A percentile compares a stretch with the other conserved stretches of the same genome.
These are phyloP conservation scores for Drosophila arizonae DNA, from an alignment of 1,140 invertebrate genomes.

Conservation along the genomic window DNA sequence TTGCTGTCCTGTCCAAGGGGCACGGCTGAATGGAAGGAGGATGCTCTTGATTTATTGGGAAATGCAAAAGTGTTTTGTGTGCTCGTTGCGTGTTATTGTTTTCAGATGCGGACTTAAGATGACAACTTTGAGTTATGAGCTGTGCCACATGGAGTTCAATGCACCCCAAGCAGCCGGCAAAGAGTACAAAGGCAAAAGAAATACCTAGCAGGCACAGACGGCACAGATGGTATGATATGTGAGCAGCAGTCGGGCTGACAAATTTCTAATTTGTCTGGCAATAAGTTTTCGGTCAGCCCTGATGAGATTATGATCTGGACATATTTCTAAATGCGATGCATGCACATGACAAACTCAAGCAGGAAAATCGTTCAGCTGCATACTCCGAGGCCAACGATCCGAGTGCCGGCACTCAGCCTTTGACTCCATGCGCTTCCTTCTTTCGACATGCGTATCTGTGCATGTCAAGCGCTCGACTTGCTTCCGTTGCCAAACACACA, in stretches of 20 bases:
- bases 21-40: slow-evolving; percentile 1
- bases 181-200: not conserved
- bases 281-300: slow-evolving; percentile 27
- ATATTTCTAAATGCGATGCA: slow-evolving; percentile 42
- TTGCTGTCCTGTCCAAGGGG: slow-evolving; percentile 29
- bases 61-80: slow-evolving; percentile 19
- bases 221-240: slow-evolving; percentile 20
- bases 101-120: slow-evolving; percentile 66
- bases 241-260: slow-evolving; percentile 25
- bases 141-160: slow-evolving; percentile 44
- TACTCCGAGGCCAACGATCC: slow-evolving; percentile 22
- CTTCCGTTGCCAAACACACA: slow-evolving; percentile 47
- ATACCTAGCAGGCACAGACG: slow-evolving; percentile 2
- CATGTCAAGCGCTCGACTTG: slow-evolving; percentile 59
- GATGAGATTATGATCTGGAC: slow-evolving; percentile 44
- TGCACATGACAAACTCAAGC: slow-evolving; percentile 56
- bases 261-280: slow-evolving; percentile 48
- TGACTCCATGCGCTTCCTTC: slow-evolving; percentile 11
- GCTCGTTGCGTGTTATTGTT: slow-evolving; percentile 58
- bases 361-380: slow-evolving; percentile 15
- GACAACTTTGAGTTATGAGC: slow-evolving; percentile 70
- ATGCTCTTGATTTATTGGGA: slow-evolving; percentile 62
- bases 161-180: slow-evolving; percentile 9
- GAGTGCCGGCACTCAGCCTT: slow-evolving; percentile 25
- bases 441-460: slow-evolving; percentile 51